Base-by-base conservation (phyloP, 2,797 vertebrate genomes). In the Aplochiton taeniatus region DNA sequence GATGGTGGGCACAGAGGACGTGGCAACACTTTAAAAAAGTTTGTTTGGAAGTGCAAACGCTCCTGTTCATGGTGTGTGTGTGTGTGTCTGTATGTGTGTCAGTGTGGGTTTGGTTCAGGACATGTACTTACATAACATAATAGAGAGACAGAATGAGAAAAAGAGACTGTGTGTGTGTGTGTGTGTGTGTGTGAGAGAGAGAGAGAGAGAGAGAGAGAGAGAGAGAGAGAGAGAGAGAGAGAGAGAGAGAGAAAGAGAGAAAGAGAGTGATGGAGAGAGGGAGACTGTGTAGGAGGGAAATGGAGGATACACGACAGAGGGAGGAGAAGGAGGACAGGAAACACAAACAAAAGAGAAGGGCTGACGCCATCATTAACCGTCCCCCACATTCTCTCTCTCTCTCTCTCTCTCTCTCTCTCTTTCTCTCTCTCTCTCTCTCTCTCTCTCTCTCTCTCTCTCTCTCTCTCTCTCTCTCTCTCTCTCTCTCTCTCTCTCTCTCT, bases 361-460 rank as follows among this genome's bases (percentile, higher is more conserved):
- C 31, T 31, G 31, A 31, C 31, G 31, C 31, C 31, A 31, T 31
- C 31, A 31, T 31, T 31, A 31, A 31, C 2, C 6, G 31, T 31
- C 31, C 12, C 47, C 17, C 43, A 20, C 16, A 8, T 17, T 42
- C 2, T 19, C 48, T 49, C n/a, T 18, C 54, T 59, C 69, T 76
- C 66, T 72, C 60, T 76, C 66, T 60, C 42, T 66, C 46, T 20
- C 6, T 51, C 46, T 61, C 62, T 60, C 45, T 63, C 44, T 42
- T 20, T 51, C 41, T 61, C 49, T 7, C 46, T 61, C 42, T 46
- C 61, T 17, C 46, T 49, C 57, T 68, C 56, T 60, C 63, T 45
- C 66, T 62, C 43, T 66, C 72, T 63, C 53, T 43, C 61, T 43
- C 19, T 63, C 61, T 53, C 16, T 63, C 50, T 44, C 20, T 63